These are phyloP conservation scores for Trypoxylus dichotomus DNA, from an alignment of 1,140 invertebrate species.

Conservation along the genomic window DNA sequence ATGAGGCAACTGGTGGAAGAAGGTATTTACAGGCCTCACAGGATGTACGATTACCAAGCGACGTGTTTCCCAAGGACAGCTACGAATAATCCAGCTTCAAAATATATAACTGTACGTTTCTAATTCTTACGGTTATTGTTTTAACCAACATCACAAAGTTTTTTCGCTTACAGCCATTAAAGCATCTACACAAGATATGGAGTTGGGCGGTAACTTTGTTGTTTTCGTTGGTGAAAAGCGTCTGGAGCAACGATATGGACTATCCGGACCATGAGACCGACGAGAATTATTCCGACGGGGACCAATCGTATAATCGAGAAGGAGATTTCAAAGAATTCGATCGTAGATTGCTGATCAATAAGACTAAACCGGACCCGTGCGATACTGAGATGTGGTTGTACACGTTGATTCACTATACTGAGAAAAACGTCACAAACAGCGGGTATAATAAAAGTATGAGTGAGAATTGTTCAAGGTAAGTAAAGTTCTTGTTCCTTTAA, in stretches of 20 bases:
- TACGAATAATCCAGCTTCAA: slow-evolving; percentile 62
- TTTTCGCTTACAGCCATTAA: slow-evolving; percentile 51
- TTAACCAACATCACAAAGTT: not conserved
- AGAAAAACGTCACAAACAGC: slow-evolving; percentile 44
- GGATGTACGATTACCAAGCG: slow-evolving; percentile 87
- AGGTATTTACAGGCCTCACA: slow-evolving; percentile 75
- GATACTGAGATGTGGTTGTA: slow-evolving; percentile 69
- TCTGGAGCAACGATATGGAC: slow-evolving; percentile 47
- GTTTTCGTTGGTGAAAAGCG: slow-evolving; percentile 46
- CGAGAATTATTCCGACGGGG: slow-evolving; percentile 47
- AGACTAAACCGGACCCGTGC: slow-evolving; percentile 77
- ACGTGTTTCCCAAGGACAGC: slow-evolving; percentile 74
- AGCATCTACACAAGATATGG: slow-evolving; percentile 47
- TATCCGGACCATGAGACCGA: slow-evolving; percentile 53
- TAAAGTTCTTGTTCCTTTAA: slow-evolving; percentile 2
- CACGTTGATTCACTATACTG: slow-evolving; percentile 47
- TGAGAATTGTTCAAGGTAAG: slow-evolving; percentile 44
- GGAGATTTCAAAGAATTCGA: slow-evolving; percentile 55
- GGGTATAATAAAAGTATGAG: slow-evolving; percentile 49
- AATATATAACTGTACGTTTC: slow-evolving; percentile 63
- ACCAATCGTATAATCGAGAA: slow-evolving; percentile 54
- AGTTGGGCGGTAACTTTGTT: slow-evolving; percentile 51
- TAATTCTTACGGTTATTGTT: not conserved
- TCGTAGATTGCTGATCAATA: slow-evolving; percentile 67
- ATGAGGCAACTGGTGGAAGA: slow-evolving; percentile 78